Evolutionary conservation across 2,797 vertebrate species (phyloP).

Genomic region (Coracias cyanogaster): DNA sequence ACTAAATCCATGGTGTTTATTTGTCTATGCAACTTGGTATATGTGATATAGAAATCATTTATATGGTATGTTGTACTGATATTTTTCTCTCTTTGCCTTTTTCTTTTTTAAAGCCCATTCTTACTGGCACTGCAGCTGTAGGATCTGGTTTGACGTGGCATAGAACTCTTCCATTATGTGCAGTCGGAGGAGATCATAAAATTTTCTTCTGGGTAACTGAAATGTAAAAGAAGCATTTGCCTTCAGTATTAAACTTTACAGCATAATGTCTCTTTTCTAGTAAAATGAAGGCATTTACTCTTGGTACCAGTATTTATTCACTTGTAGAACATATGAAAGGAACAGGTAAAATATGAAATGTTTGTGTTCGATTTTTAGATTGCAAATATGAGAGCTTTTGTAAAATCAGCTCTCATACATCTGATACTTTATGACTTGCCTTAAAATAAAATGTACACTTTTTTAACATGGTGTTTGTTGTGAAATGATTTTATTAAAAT

Average conservation of each 20-base stretch:
- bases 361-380: slow-evolving; percentile 53
- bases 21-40: neutral
- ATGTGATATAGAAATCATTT: neutral
- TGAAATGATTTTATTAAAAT: neutral
- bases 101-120: slow-evolving; percentile 84
- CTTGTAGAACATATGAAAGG: neutral
- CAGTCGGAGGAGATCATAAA: slow-evolving; percentile 91
- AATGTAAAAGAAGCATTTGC: slow-evolving; percentile 83
- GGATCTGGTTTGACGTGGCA: slow-evolving; percentile 97
- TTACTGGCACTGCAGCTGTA: slow-evolving; percentile 86
- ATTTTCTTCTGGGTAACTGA: slow-evolving; percentile 97
- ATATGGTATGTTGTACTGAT: neutral
- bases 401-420: neutral
- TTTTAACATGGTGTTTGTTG: neutral
- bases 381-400: slow-evolving; percentile 7
- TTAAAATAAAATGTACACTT: slow-evolving; percentile 66
- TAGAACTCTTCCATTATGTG: slow-evolving; percentile 91
- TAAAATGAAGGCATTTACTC: neutral
- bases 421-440: neutral
- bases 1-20: neutral
- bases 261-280: slow-evolving; percentile 16
- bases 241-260: neutral
- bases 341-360: neutral
- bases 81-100: neutral
- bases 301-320: slow-evolving; percentile 11